These are phyloP conservation scores for Tubulanus polymorphus DNA, from an alignment of 2,888 invertebrate genomes.

Conservation along the genomic window DNA sequence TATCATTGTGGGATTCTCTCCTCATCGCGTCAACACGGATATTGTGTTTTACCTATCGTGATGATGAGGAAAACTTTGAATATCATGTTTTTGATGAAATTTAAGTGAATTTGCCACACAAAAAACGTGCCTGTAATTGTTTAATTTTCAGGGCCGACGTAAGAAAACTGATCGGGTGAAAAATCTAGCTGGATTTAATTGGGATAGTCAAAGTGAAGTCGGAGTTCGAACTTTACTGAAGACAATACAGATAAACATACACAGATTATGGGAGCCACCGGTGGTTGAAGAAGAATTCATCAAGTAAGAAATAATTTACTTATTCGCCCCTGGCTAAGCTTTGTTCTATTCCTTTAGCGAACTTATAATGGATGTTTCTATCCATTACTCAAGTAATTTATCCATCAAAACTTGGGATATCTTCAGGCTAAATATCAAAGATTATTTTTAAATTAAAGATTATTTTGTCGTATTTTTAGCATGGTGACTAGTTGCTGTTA, in stretches of 20 bases:
- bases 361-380: not conserved
- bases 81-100: no score
- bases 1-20: no score
- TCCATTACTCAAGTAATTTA: not conserved
- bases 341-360: not conserved
- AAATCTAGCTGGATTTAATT: constrained; percentile 55
- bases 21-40: no score
- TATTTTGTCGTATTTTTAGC: constrained; percentile 55
- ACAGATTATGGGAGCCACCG: constrained; percentile 77
- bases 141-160: constrained; percentile 32
- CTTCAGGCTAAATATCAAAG: no score
- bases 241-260: constrained; percentile 67
- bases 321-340: not conserved
- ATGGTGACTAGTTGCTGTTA: constrained; percentile 72
- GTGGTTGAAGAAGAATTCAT: constrained; percentile 78
- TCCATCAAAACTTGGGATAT: not conserved
- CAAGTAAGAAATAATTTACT: constrained; percentile 60
- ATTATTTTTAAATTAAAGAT: constrained; percentile 1
- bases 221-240: constrained; percentile 66
- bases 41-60: no score
- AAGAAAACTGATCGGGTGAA: constrained; percentile 20
- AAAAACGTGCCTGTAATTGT: no score
- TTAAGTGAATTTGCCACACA: no score
- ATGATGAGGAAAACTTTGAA: no score
- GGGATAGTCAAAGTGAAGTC: constrained; percentile 66